phyloP scores from a whole-genome alignment of 2,113 vertebrate species.

The Lampris incognitus region DNA sequence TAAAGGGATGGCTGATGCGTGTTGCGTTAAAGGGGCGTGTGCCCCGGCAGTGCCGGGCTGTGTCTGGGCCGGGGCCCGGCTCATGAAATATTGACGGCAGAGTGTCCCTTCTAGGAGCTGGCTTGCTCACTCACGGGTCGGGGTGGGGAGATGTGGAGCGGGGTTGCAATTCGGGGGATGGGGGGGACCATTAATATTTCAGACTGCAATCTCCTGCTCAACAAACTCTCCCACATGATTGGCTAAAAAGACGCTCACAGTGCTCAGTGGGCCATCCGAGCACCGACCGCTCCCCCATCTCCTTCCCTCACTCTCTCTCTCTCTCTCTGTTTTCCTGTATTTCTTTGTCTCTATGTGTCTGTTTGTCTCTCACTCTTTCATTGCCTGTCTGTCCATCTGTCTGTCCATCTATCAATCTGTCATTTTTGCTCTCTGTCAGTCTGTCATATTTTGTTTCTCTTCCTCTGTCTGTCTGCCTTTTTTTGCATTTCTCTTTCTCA shows the following conservation, averaged over 20 bases:
- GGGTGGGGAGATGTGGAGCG: conserved; percentile 39
- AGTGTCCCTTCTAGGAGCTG: conserved; percentile 86
- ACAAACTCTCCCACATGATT: conserved; percentile 87
- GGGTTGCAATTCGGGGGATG: not conserved
- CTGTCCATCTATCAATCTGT: not conserved
- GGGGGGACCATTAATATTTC: conserved; percentile 84
- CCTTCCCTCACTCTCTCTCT: conserved; percentile 21
- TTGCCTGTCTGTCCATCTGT: conserved; percentile 3
- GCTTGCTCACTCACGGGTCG: conserved; percentile 71
- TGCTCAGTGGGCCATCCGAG: conserved; percentile 57
- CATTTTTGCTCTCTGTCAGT: too few relatives aligned
- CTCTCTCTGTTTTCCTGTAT: conserved; percentile 14
- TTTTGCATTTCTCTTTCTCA: conserved; percentile 24
- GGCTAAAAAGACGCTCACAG: conserved; percentile 77
- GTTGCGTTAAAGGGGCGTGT: conserved; percentile 81
- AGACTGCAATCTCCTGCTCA: conserved; percentile 88
- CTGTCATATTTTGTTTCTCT: too few relatives aligned
- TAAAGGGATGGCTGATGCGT: conserved; percentile 81
- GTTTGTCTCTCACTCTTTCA: conserved; percentile 22
- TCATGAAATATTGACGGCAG: conserved; percentile 85
- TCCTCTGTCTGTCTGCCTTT: not conserved
- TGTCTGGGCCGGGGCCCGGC: conserved; percentile 78
- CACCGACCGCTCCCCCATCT: conserved; percentile 33
- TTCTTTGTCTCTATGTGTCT: not conserved
- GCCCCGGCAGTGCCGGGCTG: conserved; percentile 72